Evolutionary conservation across 2,888 invertebrate genomes (phyloP).

Genomic region (Lamellibrachia columna): DNA sequence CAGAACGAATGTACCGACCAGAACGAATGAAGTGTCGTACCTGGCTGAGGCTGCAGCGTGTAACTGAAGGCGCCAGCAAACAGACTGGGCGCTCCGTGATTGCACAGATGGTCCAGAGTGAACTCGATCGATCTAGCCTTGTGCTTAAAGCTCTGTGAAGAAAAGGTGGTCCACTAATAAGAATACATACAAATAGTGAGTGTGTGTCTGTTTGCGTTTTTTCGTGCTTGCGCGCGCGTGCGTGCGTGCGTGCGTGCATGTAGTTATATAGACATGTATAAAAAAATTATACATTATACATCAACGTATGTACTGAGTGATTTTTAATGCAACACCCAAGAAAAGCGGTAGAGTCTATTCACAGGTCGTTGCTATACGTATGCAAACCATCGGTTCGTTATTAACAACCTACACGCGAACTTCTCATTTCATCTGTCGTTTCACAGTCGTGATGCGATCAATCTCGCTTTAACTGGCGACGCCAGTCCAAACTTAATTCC

Average conservation of each 20-base stretch:
- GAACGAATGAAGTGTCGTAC: not conserved
- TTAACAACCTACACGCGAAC: not conserved
- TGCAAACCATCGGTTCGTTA: not conserved
- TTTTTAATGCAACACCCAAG: not conserved
- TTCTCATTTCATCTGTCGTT: slow-evolving; percentile 3
- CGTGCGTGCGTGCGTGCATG: no score
- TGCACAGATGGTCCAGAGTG: not conserved
- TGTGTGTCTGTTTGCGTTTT: no score
- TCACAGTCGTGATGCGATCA: not conserved
- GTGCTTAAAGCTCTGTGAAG: not conserved
- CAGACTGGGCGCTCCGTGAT: not conserved
- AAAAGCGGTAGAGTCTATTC: not conserved
- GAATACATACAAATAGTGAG: not conserved
- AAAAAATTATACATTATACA: not conserved
- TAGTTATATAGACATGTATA: no score
- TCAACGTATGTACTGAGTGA: not conserved
- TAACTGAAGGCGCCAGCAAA: not conserved
- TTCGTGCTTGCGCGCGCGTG: no score
- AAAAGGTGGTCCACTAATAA: not conserved
- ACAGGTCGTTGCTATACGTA: not conserved
- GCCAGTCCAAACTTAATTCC: not conserved
- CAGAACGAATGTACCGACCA: no score
- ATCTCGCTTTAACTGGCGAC: not conserved
- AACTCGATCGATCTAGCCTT: not conserved
- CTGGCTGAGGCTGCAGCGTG: not conserved